A percentile compares a stretch with the other conserved stretches of the same genome.
phyloP scores from a whole-genome alignment of 2,113 vertebrate genomes.

The Hyla sarda region DNA sequence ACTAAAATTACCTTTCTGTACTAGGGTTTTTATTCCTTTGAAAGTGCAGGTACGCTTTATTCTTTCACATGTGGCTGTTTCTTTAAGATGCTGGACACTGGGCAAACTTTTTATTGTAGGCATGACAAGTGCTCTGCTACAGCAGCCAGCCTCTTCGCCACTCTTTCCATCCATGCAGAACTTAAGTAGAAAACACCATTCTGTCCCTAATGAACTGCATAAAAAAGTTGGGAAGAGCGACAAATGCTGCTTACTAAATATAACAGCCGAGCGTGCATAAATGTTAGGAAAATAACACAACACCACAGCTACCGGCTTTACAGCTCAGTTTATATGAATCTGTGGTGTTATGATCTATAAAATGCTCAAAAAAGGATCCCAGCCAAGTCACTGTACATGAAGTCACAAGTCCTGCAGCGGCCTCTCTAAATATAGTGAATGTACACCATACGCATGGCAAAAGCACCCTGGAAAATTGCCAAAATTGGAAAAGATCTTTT shows the following conservation, averaged over 20 bases:
- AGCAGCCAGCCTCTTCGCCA: not conserved
- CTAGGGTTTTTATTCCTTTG: no score
- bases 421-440: constrained; percentile 25
- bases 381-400: constrained; percentile 40
- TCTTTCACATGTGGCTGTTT: no score
- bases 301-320: constrained; percentile 32
- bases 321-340: constrained; percentile 38
- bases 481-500: no score
- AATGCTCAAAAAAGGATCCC: not conserved
- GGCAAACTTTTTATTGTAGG: not conserved
- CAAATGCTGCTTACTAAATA: not conserved
- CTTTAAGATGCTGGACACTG: not conserved
- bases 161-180: not conserved
- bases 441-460: not conserved
- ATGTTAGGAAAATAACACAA: constrained; percentile 32
- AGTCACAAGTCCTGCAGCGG: constrained; percentile 44
- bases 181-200: not conserved
- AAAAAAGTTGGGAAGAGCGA: not conserved
- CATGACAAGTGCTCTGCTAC: not conserved
- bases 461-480: not conserved
- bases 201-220: constrained; percentile 7
- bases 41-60: no score
- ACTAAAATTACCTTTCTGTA: no score
- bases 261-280: constrained; percentile 24
- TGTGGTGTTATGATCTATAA: constrained; percentile 48